Evolutionary conservation across 2,113 vertebrate species (phyloP).

Genomic region (Limnothrissa miodon): DNA sequence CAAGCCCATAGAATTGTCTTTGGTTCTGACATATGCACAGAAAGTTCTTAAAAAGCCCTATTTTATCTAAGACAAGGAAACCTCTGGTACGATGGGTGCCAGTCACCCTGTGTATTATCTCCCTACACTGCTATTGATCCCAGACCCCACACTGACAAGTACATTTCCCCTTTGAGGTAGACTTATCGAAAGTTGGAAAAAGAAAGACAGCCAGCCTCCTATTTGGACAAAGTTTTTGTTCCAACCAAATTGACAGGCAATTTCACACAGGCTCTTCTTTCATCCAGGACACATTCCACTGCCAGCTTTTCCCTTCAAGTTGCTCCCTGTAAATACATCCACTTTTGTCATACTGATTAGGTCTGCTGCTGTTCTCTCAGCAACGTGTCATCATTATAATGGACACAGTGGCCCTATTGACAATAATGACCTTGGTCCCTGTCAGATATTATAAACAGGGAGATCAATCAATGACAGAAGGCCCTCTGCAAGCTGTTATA

Average conservation of each 20-base stretch:
- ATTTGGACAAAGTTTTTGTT: background rate
- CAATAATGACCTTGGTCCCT: conserved; percentile 9
- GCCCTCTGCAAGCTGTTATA: background rate
- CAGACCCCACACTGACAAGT: background rate
- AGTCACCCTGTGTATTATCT: background rate
- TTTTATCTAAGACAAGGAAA: background rate
- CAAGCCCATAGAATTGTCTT: background rate
- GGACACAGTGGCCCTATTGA: background rate
- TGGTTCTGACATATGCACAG: background rate
- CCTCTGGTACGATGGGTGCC: background rate
- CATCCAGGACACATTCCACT: background rate
- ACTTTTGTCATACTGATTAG: background rate
- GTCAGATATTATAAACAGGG: conserved; percentile 8
- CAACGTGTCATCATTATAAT: background rate
- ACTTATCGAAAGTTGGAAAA: background rate
- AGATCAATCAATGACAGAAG: conserved; percentile 3
- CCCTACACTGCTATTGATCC: background rate
- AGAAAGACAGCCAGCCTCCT: background rate
- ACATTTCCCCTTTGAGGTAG: background rate
- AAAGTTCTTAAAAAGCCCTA: background rate
- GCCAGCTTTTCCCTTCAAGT: background rate
- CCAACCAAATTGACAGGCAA: background rate
- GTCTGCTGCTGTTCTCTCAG: conserved; percentile 12
- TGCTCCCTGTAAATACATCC: background rate
- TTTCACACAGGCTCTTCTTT: background rate